Evolutionary conservation across 92 coral and sea anemone genomes (phyloP).

Genomic region (Epizoanthus ramosus): DNA sequence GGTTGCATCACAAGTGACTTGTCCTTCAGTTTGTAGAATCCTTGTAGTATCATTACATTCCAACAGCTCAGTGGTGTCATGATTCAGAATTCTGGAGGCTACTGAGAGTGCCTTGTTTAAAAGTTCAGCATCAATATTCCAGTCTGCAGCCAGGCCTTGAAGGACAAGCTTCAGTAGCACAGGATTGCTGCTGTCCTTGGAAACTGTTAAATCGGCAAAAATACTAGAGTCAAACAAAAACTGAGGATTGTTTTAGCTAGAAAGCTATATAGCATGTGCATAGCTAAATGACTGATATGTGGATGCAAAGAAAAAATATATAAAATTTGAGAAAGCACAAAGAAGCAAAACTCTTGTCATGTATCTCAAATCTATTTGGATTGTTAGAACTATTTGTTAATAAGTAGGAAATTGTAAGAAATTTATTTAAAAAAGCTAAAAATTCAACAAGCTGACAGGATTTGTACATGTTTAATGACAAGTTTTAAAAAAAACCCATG

Average conservation of each 20-base stretch:
- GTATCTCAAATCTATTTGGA: no score
- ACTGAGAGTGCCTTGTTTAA: slow-evolving; percentile 50
- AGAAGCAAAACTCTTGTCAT: no score
- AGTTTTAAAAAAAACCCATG: no score
- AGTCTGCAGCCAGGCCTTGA: slow-evolving; percentile 95
- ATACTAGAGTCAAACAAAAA: background rate
- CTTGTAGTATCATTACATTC: background rate
- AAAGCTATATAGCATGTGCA: no score
- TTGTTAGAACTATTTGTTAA: no score
- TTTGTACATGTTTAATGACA: no score
- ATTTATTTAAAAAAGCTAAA: no score
- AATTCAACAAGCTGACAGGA: no score
- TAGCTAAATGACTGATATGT: no score
- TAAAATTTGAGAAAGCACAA: no score
- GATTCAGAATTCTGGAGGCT: slow-evolving; percentile 24
- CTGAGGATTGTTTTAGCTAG: background rate
- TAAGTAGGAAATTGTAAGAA: no score
- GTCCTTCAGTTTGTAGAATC: slow-evolving; percentile 19
- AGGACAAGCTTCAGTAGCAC: slow-evolving; percentile 93
- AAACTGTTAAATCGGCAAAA: slow-evolving; percentile 58
- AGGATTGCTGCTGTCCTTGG: slow-evolving; percentile 95
- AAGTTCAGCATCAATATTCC: slow-evolving; percentile 78
- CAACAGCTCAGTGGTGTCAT: slow-evolving; percentile 1
- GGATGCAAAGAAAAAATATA: no score
- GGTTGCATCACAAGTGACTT: background rate